Evolutionary conservation across 2,888 invertebrate genomes (phyloP), one percentile per base, ranked within the genome.

Genomic region (Strigamia maritima): DNA sequence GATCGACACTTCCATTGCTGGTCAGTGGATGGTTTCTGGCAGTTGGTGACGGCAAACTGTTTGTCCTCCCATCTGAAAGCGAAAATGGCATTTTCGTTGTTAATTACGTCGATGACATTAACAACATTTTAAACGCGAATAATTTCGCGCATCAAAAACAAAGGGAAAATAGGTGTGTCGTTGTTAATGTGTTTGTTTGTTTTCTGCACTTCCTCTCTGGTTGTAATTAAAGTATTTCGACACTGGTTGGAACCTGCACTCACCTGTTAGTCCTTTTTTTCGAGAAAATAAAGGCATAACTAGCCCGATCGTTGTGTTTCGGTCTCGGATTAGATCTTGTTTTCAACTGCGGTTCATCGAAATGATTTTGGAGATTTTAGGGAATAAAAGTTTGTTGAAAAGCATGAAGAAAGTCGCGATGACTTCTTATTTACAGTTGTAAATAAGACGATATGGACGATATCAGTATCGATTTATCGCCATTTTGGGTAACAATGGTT

Each of bases 21-120:
- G 65, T 65, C 10, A 65, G 26, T 28, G 65, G 65, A 26, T 65
- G 24, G 24, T 26, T 65, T 65, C 65, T 65, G 16, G 65, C 24
- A 12, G 26, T 24, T 65, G 65, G 24, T 14, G 28, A 26, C 65
- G 24, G 24, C 14, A 24, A 24, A 10, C 49, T 49, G 49, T 65
- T 65, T 65, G 65, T 65, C 65, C 65, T 65, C 65, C 65, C 65
- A 65, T 65, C 65, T 65, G 65, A 65, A 65, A 60, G 19, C 8
- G 22, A 49, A 49, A n/a, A 6, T 14, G 16, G 49, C 3, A 10
- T 49, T 49, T n/a, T 12, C 49, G 19, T 49, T 49, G 19, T 22
- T 22, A 8, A 60, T 22, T 19, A 60, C 7, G 22, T 60, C 22
- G 60, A 60, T 60, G 60, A 14, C 60, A 60, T 60, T 60, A 22